Evolutionary conservation across 2,888 invertebrate species (phyloP).

Genomic region (Andricus quercusramuli): DNA sequence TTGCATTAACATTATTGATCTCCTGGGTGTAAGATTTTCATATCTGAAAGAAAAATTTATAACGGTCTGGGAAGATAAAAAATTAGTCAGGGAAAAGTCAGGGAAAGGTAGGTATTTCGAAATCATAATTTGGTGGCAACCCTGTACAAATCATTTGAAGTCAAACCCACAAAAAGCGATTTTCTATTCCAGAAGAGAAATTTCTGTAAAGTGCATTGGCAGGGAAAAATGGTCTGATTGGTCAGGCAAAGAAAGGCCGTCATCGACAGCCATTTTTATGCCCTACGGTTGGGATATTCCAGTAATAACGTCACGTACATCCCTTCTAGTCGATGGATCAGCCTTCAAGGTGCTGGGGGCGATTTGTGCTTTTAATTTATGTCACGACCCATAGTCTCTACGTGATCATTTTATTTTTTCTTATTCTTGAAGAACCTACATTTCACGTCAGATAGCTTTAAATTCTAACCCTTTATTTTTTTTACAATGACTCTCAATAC

Average conservation of each 20-base stretch:
- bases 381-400: slow-evolving; percentile 65
- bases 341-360: slow-evolving; percentile 62
- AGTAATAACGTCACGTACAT: slow-evolving; percentile 73
- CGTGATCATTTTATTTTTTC: slow-evolving; percentile 59
- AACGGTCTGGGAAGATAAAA: too few relatives aligned
- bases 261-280: slow-evolving; percentile 59
- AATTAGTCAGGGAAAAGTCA: too few relatives aligned
- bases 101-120: too few relatives aligned
- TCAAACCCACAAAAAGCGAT: not conserved
- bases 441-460: slow-evolving; percentile 22
- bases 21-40: too few relatives aligned
- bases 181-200: not conserved
- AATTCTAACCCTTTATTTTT: not conserved
- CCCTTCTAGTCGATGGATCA: slow-evolving; percentile 67
- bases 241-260: slow-evolving; percentile 34
- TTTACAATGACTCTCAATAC: too few relatives aligned
- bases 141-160: not conserved
- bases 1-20: too few relatives aligned
- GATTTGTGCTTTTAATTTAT: slow-evolving; percentile 73
- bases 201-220: slow-evolving; percentile 11
- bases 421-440: slow-evolving; percentile 56
- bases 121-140: too few relatives aligned
- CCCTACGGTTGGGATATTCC: slow-evolving; percentile 56
- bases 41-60: too few relatives aligned
- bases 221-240: slow-evolving; percentile 31